Evolutionary conservation across 2,888 invertebrate genomes (phyloP).

Genomic region (Athalia circularis): DNA sequence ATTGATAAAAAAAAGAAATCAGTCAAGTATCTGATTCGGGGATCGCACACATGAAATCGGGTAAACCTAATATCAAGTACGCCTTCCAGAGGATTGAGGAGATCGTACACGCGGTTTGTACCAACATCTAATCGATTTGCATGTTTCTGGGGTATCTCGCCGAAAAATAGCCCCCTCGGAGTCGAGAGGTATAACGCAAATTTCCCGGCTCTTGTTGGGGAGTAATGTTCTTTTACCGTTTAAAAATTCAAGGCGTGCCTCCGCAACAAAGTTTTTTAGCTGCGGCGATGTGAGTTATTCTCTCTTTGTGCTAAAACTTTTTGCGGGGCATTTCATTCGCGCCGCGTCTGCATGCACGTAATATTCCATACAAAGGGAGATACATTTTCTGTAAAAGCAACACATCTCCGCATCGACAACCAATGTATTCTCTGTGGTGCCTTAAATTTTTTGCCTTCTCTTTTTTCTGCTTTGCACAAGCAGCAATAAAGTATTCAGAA

Average conservation of each 20-base stretch:
- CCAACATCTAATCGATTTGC: not conserved
- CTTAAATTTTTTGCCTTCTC: too few species aligned
- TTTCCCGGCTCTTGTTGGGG: not conserved
- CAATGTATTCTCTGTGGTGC: not conserved
- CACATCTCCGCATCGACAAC: not conserved
- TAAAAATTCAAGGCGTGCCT: constrained; percentile 24
- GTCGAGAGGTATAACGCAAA: constrained; percentile 2
- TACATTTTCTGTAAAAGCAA: not conserved
- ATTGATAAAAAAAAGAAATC: too few species aligned
- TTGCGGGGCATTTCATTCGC: constrained; percentile 6
- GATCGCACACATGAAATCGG: too few species aligned
- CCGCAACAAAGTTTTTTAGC: not conserved
- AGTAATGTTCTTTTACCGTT: constrained; percentile 8
- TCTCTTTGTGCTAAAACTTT: constrained; percentile 21
- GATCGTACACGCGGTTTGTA: too few species aligned
- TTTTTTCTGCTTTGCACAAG: too few species aligned
- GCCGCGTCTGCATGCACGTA: not conserved
- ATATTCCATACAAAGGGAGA: constrained; percentile 1
- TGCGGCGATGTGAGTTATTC: constrained; percentile 16
- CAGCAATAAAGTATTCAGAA: too few species aligned
- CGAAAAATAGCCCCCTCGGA: not conserved
- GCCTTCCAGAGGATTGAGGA: too few species aligned
- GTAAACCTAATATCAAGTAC: too few species aligned
- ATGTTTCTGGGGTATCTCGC: not conserved
- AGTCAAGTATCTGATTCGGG: too few species aligned